phyloP scores from a whole-genome alignment of 2,113 vertebrate genomes.

The Sakesphorus luctuosus region DNA sequence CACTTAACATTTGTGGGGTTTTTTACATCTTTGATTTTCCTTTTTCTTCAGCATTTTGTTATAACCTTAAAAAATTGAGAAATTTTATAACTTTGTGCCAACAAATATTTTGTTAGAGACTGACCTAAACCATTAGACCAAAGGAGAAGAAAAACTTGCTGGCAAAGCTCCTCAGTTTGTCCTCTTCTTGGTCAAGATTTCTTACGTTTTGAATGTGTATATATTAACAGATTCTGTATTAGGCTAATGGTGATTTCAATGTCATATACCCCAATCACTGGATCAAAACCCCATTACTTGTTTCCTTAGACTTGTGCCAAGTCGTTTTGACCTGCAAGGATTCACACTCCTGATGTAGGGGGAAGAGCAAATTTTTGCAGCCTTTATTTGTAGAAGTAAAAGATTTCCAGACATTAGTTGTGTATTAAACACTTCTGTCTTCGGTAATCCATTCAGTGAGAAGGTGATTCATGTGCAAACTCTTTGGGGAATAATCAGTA shows the following conservation, averaged over 20 bases:
- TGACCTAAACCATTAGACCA: background rate
- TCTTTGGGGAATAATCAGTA: background rate
- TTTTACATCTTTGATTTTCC: slow-evolving; percentile 48
- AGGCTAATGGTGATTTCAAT: background rate
- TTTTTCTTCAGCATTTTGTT: slow-evolving; percentile 48
- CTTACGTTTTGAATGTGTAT: background rate
- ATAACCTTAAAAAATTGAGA: background rate
- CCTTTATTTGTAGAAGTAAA: background rate
- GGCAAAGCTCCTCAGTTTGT: background rate
- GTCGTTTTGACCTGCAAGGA: background rate
- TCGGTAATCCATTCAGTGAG: background rate
- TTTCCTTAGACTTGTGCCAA: background rate
- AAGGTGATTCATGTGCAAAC: background rate
- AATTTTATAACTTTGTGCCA: background rate
- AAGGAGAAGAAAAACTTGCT: background rate
- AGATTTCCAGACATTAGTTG: background rate
- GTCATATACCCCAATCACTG: background rate
- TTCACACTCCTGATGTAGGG: background rate
- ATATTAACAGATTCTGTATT: too few relatives aligned
- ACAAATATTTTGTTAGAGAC: background rate
- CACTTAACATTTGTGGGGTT: slow-evolving; percentile 27
- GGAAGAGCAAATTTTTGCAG: background rate
- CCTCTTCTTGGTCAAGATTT: background rate
- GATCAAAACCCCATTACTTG: background rate
- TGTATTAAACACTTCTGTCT: background rate